These are phyloP conservation scores for Ectobius pallidus DNA, from an alignment of 2,888 invertebrate genomes.

Conservation along the genomic window DNA sequence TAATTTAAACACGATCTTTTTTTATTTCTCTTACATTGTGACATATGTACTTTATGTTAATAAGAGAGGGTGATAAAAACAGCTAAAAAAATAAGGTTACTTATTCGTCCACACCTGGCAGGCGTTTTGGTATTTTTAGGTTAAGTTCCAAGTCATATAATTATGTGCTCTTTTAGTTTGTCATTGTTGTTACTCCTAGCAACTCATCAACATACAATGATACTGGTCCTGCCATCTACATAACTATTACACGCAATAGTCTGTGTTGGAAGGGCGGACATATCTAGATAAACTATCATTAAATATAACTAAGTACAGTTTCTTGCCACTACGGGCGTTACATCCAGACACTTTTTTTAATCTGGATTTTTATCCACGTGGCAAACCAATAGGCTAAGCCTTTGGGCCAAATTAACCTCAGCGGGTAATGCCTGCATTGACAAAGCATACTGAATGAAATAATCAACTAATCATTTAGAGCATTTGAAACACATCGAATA, in stretches of 20 bases:
- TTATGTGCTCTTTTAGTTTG: constrained; percentile 21
- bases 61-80: neutral
- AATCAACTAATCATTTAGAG: too few relatives aligned
- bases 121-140: constrained; percentile 31
- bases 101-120: constrained; percentile 27
- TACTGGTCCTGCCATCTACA: neutral
- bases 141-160: constrained; percentile 22
- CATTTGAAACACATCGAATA: too few relatives aligned
- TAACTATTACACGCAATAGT: neutral
- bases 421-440: too few relatives aligned
- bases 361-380: neutral
- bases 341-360: neutral
- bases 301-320: constrained; percentile 24
- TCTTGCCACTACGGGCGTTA: constrained; percentile 17
- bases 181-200: constrained; percentile 21
- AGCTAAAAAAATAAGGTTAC: neutral
- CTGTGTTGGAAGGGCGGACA: neutral
- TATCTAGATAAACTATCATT: constrained; percentile 28
- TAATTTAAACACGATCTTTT: constrained; percentile 19
- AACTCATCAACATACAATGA: constrained; percentile 36
- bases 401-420: too few relatives aligned
- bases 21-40: neutral
- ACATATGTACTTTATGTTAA: constrained; percentile 18
- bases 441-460: too few relatives aligned
- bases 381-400: too few relatives aligned